Conservation (phyloP, 2,113 vertebrate genomes). For the Odobenus rosmarus region DNA sequence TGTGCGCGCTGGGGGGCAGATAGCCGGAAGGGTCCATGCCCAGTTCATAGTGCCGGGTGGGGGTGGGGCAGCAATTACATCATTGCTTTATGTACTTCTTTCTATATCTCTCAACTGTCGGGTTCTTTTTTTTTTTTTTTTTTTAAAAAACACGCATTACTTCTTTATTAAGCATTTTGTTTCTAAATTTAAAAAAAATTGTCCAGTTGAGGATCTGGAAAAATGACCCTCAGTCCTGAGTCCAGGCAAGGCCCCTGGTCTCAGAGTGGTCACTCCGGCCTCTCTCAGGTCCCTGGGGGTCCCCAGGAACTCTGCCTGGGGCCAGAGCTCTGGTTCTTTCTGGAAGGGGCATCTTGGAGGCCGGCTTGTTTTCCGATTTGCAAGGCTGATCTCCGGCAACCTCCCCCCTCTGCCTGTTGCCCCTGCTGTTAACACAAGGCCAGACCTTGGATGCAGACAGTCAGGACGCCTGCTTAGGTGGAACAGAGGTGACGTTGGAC, state of each 20-base stretch:
- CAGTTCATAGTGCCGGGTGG: accelerated
- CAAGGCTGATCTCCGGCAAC: background rate
- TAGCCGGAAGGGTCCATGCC: background rate
- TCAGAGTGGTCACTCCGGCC: background rate
- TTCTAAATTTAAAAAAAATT: background rate
- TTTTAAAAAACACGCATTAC: background rate
- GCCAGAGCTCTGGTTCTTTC: background rate
- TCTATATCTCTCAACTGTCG: background rate
- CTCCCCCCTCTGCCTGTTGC: background rate
- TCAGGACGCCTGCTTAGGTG: background rate
- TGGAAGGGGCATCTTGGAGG: background rate
- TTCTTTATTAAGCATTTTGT: background rate
- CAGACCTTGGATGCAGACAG: background rate
- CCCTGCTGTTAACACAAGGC: background rate
- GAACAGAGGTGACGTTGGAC: background rate
- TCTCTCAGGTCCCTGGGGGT: background rate
- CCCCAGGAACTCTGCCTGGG: background rate
- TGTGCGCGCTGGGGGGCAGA: too few relatives aligned
- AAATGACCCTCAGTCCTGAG: background rate
- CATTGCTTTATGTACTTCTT: background rate
- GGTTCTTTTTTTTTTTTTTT: background rate
- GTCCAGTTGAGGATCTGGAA: background rate
- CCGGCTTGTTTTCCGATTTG: background rate
- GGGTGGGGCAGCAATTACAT: accelerated
- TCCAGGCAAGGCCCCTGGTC: background rate